A percentile compares a stretch with the other conserved stretches of the same genome.
Evolutionary conservation across 2,888 invertebrate genomes (phyloP).

Genomic region (Ennomos quercinarius): DNA sequence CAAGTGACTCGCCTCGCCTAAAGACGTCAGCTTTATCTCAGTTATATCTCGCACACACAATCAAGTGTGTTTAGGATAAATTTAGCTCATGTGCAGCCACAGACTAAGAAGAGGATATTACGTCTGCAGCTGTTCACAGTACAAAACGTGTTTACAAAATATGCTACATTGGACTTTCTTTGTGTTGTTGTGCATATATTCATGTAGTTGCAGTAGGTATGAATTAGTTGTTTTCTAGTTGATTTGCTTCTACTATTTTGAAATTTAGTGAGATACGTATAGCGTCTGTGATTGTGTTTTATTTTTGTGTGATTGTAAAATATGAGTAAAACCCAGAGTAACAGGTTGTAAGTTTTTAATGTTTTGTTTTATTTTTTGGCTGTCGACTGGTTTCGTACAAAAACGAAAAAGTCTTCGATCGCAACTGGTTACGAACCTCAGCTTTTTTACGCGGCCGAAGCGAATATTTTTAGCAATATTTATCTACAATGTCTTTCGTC

Average conservation of each 20-base stretch:
- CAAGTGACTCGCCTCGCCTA: too few species aligned
- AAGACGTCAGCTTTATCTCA: too few species aligned
- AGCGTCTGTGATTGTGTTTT: neutral
- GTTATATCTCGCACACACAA: conserved; percentile 5
- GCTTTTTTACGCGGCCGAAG: too few species aligned
- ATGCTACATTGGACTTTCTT: conserved; percentile 28
- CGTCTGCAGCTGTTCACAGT: too few species aligned
- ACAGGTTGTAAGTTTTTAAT: too few species aligned
- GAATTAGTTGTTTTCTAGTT: neutral
- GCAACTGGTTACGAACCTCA: too few species aligned
- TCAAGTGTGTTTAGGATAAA: conserved; percentile 18
- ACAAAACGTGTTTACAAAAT: conserved; percentile 3
- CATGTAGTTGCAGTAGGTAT: conserved; percentile 34
- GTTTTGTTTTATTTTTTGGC: too few species aligned
- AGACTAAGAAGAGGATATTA: neutral
- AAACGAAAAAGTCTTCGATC: too few species aligned
- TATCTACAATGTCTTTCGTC: too few species aligned
- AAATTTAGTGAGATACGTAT: neutral
- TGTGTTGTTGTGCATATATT: conserved; percentile 32
- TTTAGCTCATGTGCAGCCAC: conserved; percentile 8
- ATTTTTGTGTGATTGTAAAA: neutral
- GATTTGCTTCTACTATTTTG: neutral
- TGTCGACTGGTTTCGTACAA: too few species aligned
- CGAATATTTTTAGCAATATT: too few species aligned
- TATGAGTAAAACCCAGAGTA: too few species aligned